A percentile compares a stretch with the other conserved stretches of the same genome.
Evolutionary conservation across 2,888 invertebrate genomes (phyloP).

Genomic region (Limnephilus marmoratus): DNA sequence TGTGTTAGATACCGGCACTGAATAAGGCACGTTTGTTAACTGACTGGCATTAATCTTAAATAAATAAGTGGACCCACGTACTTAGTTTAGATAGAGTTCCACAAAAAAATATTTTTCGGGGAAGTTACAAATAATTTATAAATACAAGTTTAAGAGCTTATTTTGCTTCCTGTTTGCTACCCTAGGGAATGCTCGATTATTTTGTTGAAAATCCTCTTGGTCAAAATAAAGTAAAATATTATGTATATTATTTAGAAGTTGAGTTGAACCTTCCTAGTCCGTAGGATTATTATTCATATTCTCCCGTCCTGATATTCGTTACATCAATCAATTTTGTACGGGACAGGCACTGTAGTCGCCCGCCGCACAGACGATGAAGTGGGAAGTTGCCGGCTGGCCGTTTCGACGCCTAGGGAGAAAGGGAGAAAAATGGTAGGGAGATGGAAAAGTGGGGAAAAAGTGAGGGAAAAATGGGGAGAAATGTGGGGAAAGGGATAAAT

Average conservation of each 20-base stretch:
- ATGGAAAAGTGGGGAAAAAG: too few relatives aligned
- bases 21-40: too few relatives aligned
- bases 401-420: too few relatives aligned
- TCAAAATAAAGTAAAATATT: not conserved
- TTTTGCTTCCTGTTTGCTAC: not conserved
- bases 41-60: too few relatives aligned
- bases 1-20: too few relatives aligned
- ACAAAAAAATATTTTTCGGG: not conserved
- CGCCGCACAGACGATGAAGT: too few relatives aligned
- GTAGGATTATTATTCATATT: not conserved
- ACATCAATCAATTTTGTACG: constrained; percentile 2
- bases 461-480: too few relatives aligned
- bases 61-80: not conserved
- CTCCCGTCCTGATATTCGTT: not conserved
- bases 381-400: too few relatives aligned
- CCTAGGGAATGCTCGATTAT: not conserved
- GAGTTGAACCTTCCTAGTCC: not conserved
- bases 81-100: not conserved
- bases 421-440: too few relatives aligned
- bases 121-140: not conserved
- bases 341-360: too few relatives aligned
- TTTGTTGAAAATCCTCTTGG: not conserved
- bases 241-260: not conserved
- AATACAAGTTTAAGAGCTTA: not conserved
- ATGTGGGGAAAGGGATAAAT: too few relatives aligned